Conservation (phyloP, 2,888 invertebrate species). For the Lumbricus terrestris region DNA sequence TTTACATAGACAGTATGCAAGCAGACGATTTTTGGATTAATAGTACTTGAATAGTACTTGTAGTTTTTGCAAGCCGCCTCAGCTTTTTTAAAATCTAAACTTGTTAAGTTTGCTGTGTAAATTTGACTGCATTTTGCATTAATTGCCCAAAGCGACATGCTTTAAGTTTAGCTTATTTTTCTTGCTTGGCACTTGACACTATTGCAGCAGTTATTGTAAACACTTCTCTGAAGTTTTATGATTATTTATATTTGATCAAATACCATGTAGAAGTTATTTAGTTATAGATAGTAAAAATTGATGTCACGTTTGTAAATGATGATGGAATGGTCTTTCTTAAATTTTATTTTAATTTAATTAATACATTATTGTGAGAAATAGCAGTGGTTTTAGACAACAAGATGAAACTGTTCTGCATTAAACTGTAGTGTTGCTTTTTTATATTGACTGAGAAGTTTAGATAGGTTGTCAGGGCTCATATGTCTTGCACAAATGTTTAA, state of each 20-base stretch:
- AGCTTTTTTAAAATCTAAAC: neutral
- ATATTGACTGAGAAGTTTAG: neutral
- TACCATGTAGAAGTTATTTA: neutral
- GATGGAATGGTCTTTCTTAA: constrained; percentile 10
- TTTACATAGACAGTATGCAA: neutral
- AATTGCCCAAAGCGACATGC: neutral
- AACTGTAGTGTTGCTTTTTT: neutral
- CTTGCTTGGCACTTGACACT: neutral
- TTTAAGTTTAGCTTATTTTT: neutral
- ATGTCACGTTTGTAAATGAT: neutral
- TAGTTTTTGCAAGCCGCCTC: neutral
- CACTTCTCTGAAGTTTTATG: neutral
- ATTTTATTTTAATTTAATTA: neutral
- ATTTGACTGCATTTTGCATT: neutral
- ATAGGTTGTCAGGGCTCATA: neutral
- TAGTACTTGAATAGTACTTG: too few relatives aligned
- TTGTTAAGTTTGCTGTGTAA: neutral
- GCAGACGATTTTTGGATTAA: neutral
- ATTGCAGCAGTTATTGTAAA: neutral
- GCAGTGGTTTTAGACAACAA: neutral
- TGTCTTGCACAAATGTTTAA: neutral
- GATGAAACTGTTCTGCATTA: neutral
- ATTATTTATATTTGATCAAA: neutral
- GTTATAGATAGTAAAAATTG: neutral
- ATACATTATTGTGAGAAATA: neutral